Conservation (phyloP, 2,113 vertebrate genomes). For the Peromyscus californicus region DNA sequence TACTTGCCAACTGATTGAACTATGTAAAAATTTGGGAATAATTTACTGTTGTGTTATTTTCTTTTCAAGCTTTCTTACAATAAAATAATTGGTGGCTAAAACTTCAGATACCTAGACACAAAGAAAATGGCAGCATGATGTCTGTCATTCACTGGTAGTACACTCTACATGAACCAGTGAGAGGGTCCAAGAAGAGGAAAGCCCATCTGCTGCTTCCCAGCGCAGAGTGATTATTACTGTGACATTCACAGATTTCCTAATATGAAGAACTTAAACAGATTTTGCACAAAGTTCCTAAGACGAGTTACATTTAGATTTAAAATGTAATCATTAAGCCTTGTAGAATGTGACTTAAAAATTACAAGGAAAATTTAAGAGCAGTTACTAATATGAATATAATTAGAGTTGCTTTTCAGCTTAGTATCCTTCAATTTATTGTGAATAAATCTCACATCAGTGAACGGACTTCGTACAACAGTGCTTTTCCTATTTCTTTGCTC, state of each 20-base stretch:
- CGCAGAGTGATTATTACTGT: not conserved
- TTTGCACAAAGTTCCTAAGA: not conserved
- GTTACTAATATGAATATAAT: not conserved
- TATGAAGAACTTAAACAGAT: not conserved
- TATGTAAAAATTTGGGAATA: not conserved
- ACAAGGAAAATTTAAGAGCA: not conserved
- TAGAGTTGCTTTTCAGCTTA: not conserved
- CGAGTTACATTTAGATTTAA: not conserved
- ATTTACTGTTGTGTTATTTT: not conserved
- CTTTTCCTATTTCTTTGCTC: not conserved
- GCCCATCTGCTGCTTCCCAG: not conserved
- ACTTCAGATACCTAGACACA: not conserved
- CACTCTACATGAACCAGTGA: not conserved
- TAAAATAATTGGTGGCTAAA: not conserved
- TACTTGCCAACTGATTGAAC: not conserved
- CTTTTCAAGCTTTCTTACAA: not conserved
- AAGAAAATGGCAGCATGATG: not conserved
- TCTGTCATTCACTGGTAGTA: not conserved
- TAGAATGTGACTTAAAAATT: not conserved
- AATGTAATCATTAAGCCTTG: not conserved
- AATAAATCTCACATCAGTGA: not conserved
- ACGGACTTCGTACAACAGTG: not conserved
- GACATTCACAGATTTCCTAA: not conserved
- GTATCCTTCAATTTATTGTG: not conserved
- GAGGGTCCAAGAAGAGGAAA: not conserved